Base-by-base conservation (phyloP, 1,140 invertebrate genomes). In the Lucilia sericata region DNA sequence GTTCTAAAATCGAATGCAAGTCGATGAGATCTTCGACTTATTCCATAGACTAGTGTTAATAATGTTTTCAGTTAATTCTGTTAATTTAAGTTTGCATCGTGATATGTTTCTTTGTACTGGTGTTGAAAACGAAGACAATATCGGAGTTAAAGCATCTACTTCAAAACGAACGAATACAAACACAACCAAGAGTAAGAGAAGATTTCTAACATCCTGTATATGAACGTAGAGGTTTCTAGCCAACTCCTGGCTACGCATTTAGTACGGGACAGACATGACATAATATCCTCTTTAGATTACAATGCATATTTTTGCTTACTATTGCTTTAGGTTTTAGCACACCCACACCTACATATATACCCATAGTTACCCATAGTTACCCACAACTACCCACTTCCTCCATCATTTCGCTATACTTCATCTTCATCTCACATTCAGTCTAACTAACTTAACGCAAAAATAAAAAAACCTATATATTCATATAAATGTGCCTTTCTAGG, bases 61-160 rank as follows among this genome's bases (percentile, higher is more conserved):
- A 42, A 42, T 42, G n/a, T 42, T 42, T 42, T 42, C 42, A 42
- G 42, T 42, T 42, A 42, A 42, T 42, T 42, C 42, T 42, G 65
- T 19, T 70, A 70, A 25, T 70, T 70, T 70, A 10, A 25, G 7
- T 70, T 21, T 7, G 65, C 19, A 70, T 25, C 55, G 55, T 17
- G 51, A 17, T 55, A 55, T 5, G 17, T 55, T 55, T 70, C 19
- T 9, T 70, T 70, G 2, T 70, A 25, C 47, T 80, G 76, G 76
- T 80, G 76, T 80, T 80, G 76, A 80, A 80, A 80, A 49, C 76
- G 19, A 80, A 49, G 76, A 80, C 76, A 80, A 80, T 80, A 80
- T 80, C 76, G n/a, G 42, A 80, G 21, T 80, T 80, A 21, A 51
- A 9, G n/a, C 76, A 80, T 80, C 76, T 80, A 80, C 36, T 17